Evolutionary conservation across 2,797 vertebrate species (phyloP), one percentile per base, ranked within the genome.

Genomic region (Phoxinus dragarum): DNA sequence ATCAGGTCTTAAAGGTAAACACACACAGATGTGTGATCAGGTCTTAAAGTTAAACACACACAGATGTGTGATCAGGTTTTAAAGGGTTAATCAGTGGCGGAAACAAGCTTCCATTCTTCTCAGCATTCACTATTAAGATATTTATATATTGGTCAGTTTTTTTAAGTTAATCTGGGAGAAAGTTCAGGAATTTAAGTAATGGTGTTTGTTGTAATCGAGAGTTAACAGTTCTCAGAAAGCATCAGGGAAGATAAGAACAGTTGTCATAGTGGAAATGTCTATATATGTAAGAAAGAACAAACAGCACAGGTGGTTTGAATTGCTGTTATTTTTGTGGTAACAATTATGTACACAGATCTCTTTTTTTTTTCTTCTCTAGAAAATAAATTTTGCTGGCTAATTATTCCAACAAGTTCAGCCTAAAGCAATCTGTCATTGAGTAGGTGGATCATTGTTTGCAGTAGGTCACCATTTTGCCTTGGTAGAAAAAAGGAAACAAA

Each of bases 401-500:
- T 79, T 79, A 79, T 79, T 31, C 38, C n/a, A 44, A 44, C 56
- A 64, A 44, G 42, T 47, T 79, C 40, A 47, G 77, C 77, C 40
- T 34, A 79, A 66, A 80, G 40, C 40, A 23, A 66, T 80, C 59
- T 14, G 17, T 79, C 40, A 66, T 14, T 47, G 77, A 42, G 68
- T 42, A 34, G 68, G 68, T 44, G 80, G 68, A 59, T 1, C n/a
- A 72, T 44, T 82, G 38, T 82, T 72, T 44, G 17, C 67, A 42
- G 49, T 31, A 69, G 44, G 67, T 49, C 47, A 38, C 40, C 17
- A 59, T 72, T 34, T 27, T 44, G 69, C 21, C n/a, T 64, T 23
- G 42, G n/a, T 36, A 64, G 27, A 64, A 82, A 64, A 64, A n/a
- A 74, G n/a, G 11, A 66, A 78, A 66, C 59, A 79, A 79, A 66